phyloP scores from a whole-genome alignment of 1,140 invertebrate species.

The Trachymyrmex cornetzi region DNA sequence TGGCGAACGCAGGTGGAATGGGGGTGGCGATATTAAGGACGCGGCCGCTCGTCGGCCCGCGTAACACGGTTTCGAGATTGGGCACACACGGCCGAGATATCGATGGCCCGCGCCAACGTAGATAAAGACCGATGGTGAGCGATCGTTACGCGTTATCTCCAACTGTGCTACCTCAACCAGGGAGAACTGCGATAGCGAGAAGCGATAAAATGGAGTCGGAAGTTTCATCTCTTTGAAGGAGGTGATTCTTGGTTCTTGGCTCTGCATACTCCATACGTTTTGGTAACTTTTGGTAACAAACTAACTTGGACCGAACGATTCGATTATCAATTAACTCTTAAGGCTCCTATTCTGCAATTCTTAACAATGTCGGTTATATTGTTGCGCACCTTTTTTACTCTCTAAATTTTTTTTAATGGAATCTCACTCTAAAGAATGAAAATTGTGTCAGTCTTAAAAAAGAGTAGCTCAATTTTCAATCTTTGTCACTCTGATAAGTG shows the following conservation, averaged over 20 bases:
- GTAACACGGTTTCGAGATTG: constrained; percentile 63
- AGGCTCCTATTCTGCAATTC: too few relatives aligned
- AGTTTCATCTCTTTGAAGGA: background rate
- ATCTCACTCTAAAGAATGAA: too few relatives aligned
- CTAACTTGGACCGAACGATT: too few relatives aligned
- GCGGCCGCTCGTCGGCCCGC: constrained; percentile 25
- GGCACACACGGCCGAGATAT: constrained; percentile 48
- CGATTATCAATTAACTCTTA: background rate
- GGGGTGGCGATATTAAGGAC: constrained; percentile 41
- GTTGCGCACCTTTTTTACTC: too few relatives aligned
- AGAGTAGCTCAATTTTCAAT: too few relatives aligned
- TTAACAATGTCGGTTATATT: too few relatives aligned
- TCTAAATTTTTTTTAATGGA: too few relatives aligned
- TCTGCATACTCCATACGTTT: background rate
- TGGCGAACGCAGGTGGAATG: constrained; percentile 45
- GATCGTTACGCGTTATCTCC: constrained; percentile 56
- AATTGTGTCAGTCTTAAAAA: too few relatives aligned
- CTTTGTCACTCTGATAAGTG: too few relatives aligned
- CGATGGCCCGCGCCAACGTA: constrained; percentile 40
- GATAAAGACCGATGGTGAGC: constrained; percentile 49
- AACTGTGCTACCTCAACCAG: constrained; percentile 2
- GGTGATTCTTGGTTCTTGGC: background rate
- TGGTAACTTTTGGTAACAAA: background rate
- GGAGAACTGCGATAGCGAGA: constrained; percentile 28
- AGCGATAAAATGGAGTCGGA: constrained; percentile 19